Evolutionary conservation across 2,113 vertebrate genomes (phyloP), one percentile per base, ranked within the genome.

Genomic region (Phrynocephalus versicolor): DNA sequence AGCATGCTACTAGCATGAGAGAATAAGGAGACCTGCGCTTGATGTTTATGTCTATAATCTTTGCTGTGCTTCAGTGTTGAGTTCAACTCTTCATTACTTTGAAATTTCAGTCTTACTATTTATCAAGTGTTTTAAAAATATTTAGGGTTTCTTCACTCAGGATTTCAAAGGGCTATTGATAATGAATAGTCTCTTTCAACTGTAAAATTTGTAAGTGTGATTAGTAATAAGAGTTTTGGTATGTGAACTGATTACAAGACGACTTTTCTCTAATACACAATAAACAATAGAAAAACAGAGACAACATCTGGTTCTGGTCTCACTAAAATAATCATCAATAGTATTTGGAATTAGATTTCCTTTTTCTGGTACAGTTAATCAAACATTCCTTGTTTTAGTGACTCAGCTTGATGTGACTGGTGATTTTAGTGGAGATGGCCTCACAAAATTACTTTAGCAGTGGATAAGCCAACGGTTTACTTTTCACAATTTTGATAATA

Each of bases 401-500:
- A 15, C 76, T 23, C 0, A 0, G 3, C 13, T 81, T 87, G 91
- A 12, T 8, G 27, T 69, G 85, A 65, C 82, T 81, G 77, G 37
- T 41, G 2, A 51, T 64, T 8, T 82, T 41, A 88, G 60, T 13
- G 82, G 64, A 60, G 35, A 57, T 37, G 45, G 85, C 35, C 39
- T 35, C 51, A 85, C 51, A n/a, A 87, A 88, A 82, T 74, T 0
- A 0, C 87, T 88, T 82, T 55, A 87, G 19, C 25, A 15, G 80
- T 25, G 7, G 3, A 1, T 15, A 18, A 94, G 86, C 39, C 91
- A 87, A 89, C 3, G 71, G 87, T 69, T 85, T 90, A 89, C 67
- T 37, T 89, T 82, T 65, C 90, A 51, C 74, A 84, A 80, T 23
- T 35, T 16, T 1, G 85, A 60, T 85, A 84, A 87, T 57, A 21